Evolutionary conservation across 2,797 vertebrate species (phyloP).

Genomic region (Presbytis comata): DNA sequence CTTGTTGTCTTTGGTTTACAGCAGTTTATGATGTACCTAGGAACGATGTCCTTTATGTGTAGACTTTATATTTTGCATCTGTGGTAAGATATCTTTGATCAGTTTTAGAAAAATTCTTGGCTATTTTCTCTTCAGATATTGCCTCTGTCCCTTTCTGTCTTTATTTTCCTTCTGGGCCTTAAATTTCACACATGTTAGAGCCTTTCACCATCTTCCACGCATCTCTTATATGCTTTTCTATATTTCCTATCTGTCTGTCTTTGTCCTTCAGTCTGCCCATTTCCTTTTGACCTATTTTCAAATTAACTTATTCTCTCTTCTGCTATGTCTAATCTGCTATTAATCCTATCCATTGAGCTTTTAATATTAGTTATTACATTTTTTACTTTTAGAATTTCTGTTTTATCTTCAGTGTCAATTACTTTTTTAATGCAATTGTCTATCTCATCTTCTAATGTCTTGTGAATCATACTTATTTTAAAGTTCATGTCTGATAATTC

Average conservation of each 20-base stretch:
- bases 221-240: not conserved
- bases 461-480: not conserved
- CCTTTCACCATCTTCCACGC: not conserved
- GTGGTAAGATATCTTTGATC: not conserved
- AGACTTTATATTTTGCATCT: not conserved
- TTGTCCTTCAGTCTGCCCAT: not conserved
- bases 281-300: not conserved
- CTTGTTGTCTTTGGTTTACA: not conserved
- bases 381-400: not conserved
- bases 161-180: not conserved
- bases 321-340: not conserved
- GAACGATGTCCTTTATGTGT: no score
- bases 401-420: not conserved
- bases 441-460: not conserved
- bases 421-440: not conserved
- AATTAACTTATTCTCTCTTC: not conserved
- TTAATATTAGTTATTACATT: not conserved
- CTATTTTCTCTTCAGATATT: not conserved
- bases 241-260: not conserved
- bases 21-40: rapidly evolving
- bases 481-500: not conserved
- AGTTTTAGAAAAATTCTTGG: not conserved
- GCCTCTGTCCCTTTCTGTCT: not conserved
- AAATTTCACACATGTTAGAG: not conserved
- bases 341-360: not conserved